Conservation (phyloP, 1,140 invertebrate genomes). For the Meloidogyne hapla region DNA sequence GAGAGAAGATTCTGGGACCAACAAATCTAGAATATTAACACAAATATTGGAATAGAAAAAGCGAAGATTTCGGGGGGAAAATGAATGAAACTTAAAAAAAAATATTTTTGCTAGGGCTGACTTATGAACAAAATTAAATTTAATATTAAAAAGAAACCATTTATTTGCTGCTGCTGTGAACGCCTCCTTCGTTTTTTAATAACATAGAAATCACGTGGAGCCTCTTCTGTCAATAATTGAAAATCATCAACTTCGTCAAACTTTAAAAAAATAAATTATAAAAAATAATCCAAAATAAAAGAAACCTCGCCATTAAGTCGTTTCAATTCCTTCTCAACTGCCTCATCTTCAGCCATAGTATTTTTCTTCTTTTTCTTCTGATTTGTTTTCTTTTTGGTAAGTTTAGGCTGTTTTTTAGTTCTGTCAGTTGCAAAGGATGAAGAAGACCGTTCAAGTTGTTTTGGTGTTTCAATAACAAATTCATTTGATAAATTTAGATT, state of each 20-base stretch:
- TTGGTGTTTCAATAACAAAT: background rate
- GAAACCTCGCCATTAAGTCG: background rate
- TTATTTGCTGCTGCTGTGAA: background rate
- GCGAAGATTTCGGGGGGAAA: no score
- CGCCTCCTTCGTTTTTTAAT: background rate
- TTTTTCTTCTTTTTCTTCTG: background rate
- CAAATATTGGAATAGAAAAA: no score
- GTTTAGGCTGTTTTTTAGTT: background rate
- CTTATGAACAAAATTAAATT: no score
- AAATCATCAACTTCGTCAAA: slow-evolving; percentile 7
- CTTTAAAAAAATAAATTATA: background rate
- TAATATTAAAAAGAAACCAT: background rate
- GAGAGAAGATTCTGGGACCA: no score
- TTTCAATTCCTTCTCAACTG: background rate
- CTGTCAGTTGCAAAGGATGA: background rate
- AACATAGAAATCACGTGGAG: background rate
- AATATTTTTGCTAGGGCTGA: no score
- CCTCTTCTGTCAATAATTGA: background rate
- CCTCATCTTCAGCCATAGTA: background rate
- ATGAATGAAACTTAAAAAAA: no score
- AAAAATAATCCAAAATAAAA: background rate
- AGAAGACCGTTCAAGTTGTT: background rate
- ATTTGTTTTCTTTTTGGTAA: background rate
- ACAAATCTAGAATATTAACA: no score
- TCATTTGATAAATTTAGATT: background rate